Base-by-base conservation (phyloP, 2,888 invertebrate species). In the Eulithis testata region DNA sequence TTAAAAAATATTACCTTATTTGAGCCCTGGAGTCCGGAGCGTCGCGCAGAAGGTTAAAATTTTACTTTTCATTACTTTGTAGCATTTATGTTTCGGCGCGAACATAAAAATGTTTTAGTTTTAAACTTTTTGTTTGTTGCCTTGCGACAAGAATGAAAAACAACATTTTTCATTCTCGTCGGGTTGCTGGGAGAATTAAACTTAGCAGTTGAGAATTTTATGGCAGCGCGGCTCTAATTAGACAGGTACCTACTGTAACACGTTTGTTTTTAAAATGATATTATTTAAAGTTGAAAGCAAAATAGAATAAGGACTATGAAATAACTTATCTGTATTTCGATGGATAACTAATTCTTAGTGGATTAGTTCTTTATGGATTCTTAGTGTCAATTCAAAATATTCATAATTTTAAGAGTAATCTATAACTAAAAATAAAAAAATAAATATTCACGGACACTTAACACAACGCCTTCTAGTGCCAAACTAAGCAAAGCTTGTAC, bases 61-160 rank as follows among this genome's bases (percentile, higher is more conserved):
- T 74, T 70, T 67, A 72, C 73, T 69, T 69, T 73, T 68, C 55
- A 65, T 67, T 65, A 68, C 71, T 73, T 70, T 52, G 68, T 59
- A 63, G 49, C 63, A 58, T 72, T 72, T 72, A 67, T 67, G 65
- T 72, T 61, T 62, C 61, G 61, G 55, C 52, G 62, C 37, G 55
- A 64, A 70, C 60, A 57, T 70, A 68, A 67, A 67, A 72, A 65
- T 72, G 65, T 63, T 65, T 69, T 64, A 64, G 64, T 69, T 69
- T 49, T 47, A 60, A 69, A 60, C 62, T 64, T 63, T 69, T 63
- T 66, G 56, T 60, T 62, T 66, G 62, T 59, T 60, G 43, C 58
- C 51, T 50, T 31, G 61, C 61, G 66, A 57, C 56, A 44, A 53
- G 31, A 53, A 56, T 60, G 57, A 63, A 56, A 57, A 54, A 56